Conservation (phyloP, 1,140 invertebrate species). For the Ptiloglossa arizonensis region DNA sequence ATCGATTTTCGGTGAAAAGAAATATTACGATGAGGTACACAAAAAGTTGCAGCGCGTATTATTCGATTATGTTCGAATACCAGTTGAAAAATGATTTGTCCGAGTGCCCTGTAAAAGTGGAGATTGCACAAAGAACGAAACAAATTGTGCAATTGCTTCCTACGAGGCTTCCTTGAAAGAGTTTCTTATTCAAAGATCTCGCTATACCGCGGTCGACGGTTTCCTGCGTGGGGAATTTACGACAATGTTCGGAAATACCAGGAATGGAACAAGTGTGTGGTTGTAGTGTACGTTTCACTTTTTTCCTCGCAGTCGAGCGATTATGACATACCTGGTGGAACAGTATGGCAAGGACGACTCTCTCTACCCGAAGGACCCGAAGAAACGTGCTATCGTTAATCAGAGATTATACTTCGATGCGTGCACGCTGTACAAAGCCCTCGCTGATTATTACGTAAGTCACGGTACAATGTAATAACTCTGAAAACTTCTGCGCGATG, state of each 20-base stretch:
- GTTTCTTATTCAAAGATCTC: not conserved
- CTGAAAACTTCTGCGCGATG: not conserved
- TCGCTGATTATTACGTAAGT: slow-evolving; percentile 86
- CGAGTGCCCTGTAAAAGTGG: too few relatives aligned
- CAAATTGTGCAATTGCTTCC: too few relatives aligned
- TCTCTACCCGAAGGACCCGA: slow-evolving; percentile 87
- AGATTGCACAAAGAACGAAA: too few relatives aligned
- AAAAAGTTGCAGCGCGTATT: too few relatives aligned
- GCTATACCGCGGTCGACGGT: not conserved
- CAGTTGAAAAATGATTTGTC: too few relatives aligned
- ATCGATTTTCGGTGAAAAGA: too few relatives aligned
- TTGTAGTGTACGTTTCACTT: not conserved
- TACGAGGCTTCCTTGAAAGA: not conserved
- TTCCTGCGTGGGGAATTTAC: not conserved
- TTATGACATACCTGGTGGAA: slow-evolving; percentile 87
- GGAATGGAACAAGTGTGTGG: too few relatives aligned
- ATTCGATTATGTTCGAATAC: too few relatives aligned
- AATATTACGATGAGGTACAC: too few relatives aligned
- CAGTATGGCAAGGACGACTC: slow-evolving; percentile 87
- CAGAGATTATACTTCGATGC: slow-evolving; percentile 89
- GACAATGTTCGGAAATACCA: too few relatives aligned
- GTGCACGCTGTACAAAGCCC: slow-evolving; percentile 86
- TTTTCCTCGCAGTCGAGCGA: slow-evolving; percentile 84
- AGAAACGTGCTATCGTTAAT: slow-evolving; percentile 87
- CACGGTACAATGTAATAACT: not conserved